Percentiles rank a stretch among this genome's conserved stretches.
Evolutionary conservation across 2,113 vertebrate genomes (phyloP).

Genomic region (Stegostoma tigrinum): DNA sequence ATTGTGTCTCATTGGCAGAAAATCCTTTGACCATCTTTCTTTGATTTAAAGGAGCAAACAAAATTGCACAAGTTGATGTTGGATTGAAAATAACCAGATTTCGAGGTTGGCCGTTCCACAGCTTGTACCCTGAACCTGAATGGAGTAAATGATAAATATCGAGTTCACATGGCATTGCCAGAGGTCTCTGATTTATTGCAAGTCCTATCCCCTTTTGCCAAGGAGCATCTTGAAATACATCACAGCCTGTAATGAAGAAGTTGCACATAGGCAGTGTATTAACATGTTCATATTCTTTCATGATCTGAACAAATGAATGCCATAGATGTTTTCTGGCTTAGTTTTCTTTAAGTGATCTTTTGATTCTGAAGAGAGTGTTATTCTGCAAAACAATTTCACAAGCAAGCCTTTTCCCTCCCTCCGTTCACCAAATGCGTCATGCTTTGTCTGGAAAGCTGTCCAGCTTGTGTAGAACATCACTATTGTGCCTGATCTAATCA

Average conservation of each 20-base stretch:
- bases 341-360: neutral
- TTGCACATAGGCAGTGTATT: neutral
- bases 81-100: neutral
- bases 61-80: neutral
- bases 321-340: neutral
- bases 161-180: neutral
- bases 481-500: neutral
- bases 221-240: neutral
- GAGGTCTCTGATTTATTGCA: neutral
- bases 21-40: neutral
- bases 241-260: neutral
- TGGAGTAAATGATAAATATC: neutral
- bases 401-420: neutral
- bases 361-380: neutral
- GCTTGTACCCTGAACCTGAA: neutral
- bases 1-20: neutral
- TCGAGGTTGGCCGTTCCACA: neutral
- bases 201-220: neutral
- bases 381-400: neutral
- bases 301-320: neutral
- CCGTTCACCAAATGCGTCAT: neutral
- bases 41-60: conserved; percentile 9
- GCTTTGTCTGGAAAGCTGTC: neutral
- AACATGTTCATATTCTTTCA: neutral
- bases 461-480: neutral